Base-by-base conservation (phyloP, 2,797 vertebrate genomes). In the Pelobates cultripes region DNA sequence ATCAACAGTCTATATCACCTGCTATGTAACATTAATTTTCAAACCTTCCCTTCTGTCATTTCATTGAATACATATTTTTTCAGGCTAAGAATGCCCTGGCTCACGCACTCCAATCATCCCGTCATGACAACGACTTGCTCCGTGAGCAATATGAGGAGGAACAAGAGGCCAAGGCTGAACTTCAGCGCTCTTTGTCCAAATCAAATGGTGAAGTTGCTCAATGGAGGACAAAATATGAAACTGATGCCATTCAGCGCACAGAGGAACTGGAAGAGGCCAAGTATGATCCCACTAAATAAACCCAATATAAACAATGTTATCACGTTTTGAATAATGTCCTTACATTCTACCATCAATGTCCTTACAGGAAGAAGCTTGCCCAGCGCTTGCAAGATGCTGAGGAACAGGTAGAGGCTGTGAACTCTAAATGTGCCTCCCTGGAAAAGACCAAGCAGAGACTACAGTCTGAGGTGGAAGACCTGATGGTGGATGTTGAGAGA, bases 341-440 rank as follows among this genome's bases (percentile, higher is more conserved):
- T 28, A 28, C 0, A 47, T 64, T 68, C 86, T 87, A 81, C 84
- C 5, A 68, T 60, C 83, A 70, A 13, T 80, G 13, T 82, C 73
- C 84, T 81, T 82, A 7, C 88, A 96, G 96, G 86, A 96, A 95
- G 87, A 96, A 95, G 84, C 89, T 96, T 57, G 94, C 93, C 28
- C 94, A 95, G 87, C 89, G 93, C 42, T 92, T 96, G 68, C 95
- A 96, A 87, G 94, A 96, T 12, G 94, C 95, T 0, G 95, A 96
- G 69, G 95, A 96, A 71, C 94, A 94, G 73, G 92, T 86, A 2
- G 94, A 95, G 73, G 88, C 92, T 0, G 87, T 89, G 47, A 95
- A 93, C 84, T 90, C 94, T 4, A 94, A 91, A 78, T 92, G 90
- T 0, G 85, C 89, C 0, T 93, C 92, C 10, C 68, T 92, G 78